Conservation (phyloP, 2,797 vertebrate genomes). For the Eptatretus atami region DNA sequence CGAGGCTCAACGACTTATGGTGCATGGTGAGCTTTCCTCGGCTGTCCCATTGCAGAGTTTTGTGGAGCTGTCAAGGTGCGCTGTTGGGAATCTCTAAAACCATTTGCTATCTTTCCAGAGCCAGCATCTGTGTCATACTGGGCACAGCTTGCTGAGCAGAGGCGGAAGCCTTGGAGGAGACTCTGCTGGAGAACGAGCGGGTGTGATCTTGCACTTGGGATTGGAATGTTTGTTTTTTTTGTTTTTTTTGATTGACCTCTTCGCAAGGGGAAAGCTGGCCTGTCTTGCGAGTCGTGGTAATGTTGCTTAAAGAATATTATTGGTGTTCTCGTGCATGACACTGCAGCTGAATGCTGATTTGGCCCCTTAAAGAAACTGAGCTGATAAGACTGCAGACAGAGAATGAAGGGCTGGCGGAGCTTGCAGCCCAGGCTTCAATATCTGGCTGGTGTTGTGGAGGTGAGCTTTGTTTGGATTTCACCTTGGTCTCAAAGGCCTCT, state of each 20-base stretch:
- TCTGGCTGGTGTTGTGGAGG: background rate
- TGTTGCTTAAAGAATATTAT: too few species aligned
- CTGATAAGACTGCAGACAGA: background rate
- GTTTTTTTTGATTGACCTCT: too few species aligned
- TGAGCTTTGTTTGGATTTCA: background rate
- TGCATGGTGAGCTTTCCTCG: background rate
- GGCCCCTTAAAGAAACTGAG: background rate
- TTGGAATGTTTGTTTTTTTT: too few species aligned
- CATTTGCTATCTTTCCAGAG: background rate
- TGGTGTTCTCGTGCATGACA: too few species aligned
- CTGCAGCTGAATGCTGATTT: background rate
- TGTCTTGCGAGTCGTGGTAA: too few species aligned
- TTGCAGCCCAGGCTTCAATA: conserved; percentile 1
- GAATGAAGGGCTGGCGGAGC: conserved; percentile 1
- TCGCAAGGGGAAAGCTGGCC: too few species aligned
- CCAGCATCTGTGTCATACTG: background rate
- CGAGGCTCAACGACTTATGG: background rate
- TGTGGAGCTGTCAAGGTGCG: too few species aligned
- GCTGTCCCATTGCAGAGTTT: too few species aligned
- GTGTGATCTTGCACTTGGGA: background rate
- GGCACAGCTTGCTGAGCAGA: conserved; percentile 5
- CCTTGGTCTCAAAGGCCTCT: too few species aligned
- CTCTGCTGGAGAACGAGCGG: conserved; percentile 3
- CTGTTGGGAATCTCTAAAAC: too few species aligned
- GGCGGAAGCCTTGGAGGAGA: background rate